Conservation (phyloP, 2,113 vertebrate genomes). For the Anarhynchus alexandrinus region DNA sequence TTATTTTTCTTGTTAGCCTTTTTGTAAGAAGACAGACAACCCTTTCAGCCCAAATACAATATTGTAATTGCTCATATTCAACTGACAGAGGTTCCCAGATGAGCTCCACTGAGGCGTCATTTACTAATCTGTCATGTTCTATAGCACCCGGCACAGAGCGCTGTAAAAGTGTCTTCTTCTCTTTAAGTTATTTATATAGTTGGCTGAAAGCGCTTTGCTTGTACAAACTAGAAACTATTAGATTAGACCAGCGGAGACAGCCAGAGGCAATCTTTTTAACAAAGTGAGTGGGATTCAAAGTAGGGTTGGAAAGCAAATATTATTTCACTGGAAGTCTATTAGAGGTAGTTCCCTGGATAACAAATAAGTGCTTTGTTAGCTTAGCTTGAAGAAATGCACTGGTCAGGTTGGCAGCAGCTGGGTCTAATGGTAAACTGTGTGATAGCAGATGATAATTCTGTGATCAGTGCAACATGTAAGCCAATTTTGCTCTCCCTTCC, state of each 20-base stretch:
- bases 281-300: slow-evolving; percentile 84
- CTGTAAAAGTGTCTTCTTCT: slow-evolving; percentile 74
- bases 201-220: slow-evolving; percentile 82
- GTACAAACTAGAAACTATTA: slow-evolving; percentile 88
- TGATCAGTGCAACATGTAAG: slow-evolving; percentile 31
- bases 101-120: slow-evolving; percentile 68
- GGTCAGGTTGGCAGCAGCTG: slow-evolving; percentile 77
- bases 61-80: slow-evolving; percentile 74
- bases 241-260: slow-evolving; percentile 83
- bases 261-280: slow-evolving; percentile 84
- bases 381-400: slow-evolving; percentile 73
- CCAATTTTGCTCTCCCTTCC: slow-evolving; percentile 29
- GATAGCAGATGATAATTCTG: slow-evolving; percentile 70
- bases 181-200: slow-evolving; percentile 83
- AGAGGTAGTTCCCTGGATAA: slow-evolving; percentile 77
- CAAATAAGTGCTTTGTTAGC: slow-evolving; percentile 81
- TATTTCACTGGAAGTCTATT: slow-evolving; percentile 84
- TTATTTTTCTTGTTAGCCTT: slow-evolving; percentile 70
- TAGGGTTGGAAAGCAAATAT: slow-evolving; percentile 84
- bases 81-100: slow-evolving; percentile 72
- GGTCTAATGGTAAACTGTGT: slow-evolving; percentile 66
- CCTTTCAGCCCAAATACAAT: slow-evolving; percentile 74
- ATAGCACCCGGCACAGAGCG: slow-evolving; percentile 58
- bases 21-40: slow-evolving; percentile 69
- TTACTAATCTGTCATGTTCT: slow-evolving; percentile 80